These are phyloP conservation scores for Macrocentrus cingulum DNA, from an alignment of 1,140 invertebrate species.

Conservation along the genomic window DNA sequence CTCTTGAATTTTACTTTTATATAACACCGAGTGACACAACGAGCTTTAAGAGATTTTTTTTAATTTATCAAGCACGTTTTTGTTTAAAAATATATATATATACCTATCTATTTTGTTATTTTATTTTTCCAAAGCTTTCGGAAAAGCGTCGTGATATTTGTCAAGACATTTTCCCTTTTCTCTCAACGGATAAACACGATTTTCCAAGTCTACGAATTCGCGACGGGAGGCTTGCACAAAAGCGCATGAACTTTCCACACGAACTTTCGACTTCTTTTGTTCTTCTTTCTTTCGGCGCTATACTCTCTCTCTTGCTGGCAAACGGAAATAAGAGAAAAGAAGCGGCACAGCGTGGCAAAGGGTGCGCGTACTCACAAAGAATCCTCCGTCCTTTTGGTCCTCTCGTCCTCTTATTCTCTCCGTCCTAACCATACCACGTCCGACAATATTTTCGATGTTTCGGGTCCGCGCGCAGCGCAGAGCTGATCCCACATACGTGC, in stretches of 20 bases:
- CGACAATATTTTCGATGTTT: slow-evolving; percentile 26
- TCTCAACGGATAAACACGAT: slow-evolving; percentile 10
- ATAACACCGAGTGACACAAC: neutral
- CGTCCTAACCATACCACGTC: slow-evolving; percentile 6
- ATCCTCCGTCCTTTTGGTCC: neutral
- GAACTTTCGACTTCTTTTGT: slow-evolving; percentile 9
- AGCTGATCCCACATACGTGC: neutral
- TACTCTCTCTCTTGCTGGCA: neutral
- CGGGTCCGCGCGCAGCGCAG: neutral
- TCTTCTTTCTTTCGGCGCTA: slow-evolving; percentile 2
- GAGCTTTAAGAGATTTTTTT: neutral
- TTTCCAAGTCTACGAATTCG: slow-evolving; percentile 7
- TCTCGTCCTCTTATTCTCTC: neutral
- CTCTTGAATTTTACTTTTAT: slow-evolving; percentile 18
- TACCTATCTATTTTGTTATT: slow-evolving; percentile 1
- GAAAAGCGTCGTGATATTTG: slow-evolving; percentile 18
- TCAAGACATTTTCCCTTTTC: slow-evolving; percentile 11
- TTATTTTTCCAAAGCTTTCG: neutral
- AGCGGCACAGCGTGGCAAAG: slow-evolving; percentile 12
- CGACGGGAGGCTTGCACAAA: neutral
- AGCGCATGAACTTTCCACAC: neutral
- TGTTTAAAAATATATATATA: no score
- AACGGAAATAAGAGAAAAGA: slow-evolving; percentile 16
- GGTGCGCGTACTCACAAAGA: neutral
- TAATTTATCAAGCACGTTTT: neutral